Percentiles rank a stretch among this genome's conserved stretches.
Conservation (phyloP, 2,113 vertebrate species). For the Petrocephalus microphthalmus region DNA sequence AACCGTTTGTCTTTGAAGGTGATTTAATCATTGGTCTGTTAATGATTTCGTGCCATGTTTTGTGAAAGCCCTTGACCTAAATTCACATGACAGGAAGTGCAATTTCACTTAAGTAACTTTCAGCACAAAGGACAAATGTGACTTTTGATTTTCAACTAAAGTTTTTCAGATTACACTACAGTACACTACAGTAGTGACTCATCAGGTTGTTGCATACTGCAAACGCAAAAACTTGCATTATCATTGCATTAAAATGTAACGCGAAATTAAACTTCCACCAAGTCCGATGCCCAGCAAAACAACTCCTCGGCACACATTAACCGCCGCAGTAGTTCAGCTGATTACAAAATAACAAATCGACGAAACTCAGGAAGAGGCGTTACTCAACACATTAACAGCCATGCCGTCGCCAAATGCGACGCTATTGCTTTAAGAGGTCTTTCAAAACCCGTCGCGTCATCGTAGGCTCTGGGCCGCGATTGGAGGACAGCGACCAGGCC, state of each 20-base stretch:
- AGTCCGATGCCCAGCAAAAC: not conserved
- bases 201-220: not conserved
- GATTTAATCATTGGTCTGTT: not conserved
- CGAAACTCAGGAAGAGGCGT: not conserved
- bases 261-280: not conserved
- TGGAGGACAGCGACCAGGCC: not conserved
- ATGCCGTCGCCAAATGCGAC: not conserved
- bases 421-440: not conserved
- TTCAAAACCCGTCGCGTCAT: not conserved
- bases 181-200: not conserved
- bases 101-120: not conserved
- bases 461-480: not conserved
- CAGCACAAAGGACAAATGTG: not conserved
- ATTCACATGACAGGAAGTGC: not conserved
- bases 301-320: not conserved
- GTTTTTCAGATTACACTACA: not conserved
- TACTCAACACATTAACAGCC: not conserved
- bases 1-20: not conserved
- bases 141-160: not conserved
- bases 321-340: not conserved
- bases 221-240: not conserved
- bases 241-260: not conserved
- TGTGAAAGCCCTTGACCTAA: not conserved
- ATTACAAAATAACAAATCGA: not conserved
- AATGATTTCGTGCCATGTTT: not conserved